These are phyloP conservation scores for Gryllus bimaculatus DNA, from an alignment of 1,140 invertebrate genomes.

Conservation along the genomic window DNA sequence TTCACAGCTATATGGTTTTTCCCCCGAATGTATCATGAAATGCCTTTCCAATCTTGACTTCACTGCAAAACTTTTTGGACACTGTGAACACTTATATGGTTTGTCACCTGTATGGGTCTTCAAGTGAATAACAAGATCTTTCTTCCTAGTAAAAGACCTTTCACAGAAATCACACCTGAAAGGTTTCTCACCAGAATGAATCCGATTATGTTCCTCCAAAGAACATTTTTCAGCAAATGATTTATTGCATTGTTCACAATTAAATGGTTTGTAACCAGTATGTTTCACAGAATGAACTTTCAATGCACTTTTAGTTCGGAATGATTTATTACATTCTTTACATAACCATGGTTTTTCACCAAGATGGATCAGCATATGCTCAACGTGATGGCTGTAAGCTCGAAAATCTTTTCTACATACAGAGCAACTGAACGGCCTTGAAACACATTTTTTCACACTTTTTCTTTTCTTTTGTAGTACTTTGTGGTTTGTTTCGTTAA, in stretches of 20 bases:
- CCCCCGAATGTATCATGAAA: conserved; percentile 10
- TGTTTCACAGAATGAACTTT: conserved; percentile 8
- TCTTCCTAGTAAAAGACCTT: conserved; percentile 24
- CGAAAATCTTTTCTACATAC: conserved; percentile 13
- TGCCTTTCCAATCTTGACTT: conserved; percentile 17
- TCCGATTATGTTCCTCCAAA: conserved; percentile 43
- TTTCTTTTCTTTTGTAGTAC: background rate
- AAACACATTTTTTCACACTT: background rate
- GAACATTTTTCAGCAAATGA: conserved; percentile 19
- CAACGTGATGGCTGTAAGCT: conserved; percentile 13
- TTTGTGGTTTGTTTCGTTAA: background rate
- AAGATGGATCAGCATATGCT: conserved; percentile 18
- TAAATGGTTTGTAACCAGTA: conserved; percentile 25
- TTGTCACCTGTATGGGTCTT: conserved; percentile 46
- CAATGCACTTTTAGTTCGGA: conserved; percentile 13
- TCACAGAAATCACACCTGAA: conserved; percentile 42
- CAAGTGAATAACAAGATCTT: conserved; percentile 40
- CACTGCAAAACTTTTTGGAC: conserved; percentile 29
- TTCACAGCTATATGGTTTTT: conserved; percentile 17
- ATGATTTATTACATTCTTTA: conserved; percentile 14
- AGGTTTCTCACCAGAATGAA: conserved; percentile 46
- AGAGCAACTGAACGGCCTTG: conserved; percentile 8
- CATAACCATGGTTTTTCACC: conserved; percentile 17
- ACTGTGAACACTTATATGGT: conserved; percentile 43
- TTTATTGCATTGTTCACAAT: conserved; percentile 13